Conservation (phyloP, 2,113 vertebrate genomes). For the Oreochromis spilurus region DNA sequence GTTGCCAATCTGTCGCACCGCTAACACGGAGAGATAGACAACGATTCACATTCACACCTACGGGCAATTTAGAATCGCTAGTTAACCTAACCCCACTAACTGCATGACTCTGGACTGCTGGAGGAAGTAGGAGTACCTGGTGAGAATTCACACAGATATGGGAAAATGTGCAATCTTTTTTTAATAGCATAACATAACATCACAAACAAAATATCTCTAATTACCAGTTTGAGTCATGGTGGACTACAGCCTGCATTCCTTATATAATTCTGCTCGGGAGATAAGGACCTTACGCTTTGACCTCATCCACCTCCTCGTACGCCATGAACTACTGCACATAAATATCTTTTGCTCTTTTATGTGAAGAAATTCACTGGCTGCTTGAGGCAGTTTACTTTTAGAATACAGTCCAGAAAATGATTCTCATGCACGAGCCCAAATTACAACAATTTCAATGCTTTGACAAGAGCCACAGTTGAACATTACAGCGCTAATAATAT, state of each 20-base stretch:
- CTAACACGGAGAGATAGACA: neutral
- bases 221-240: conserved; percentile 37
- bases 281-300: conserved; percentile 26
- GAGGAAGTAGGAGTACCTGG: neutral
- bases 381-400: conserved; percentile 35
- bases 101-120: neutral
- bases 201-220: conserved; percentile 33
- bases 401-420: neutral
- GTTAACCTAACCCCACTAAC: neutral
- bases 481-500: neutral
- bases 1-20: neutral
- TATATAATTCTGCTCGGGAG: conserved; percentile 46
- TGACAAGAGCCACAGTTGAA: neutral
- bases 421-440: neutral
- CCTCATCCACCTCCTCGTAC: conserved; percentile 45
- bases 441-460: neutral
- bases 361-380: conserved; percentile 7
- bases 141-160: neutral
- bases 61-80: neutral
- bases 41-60: neutral
- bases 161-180: neutral
- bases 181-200: neutral
- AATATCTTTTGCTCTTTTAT: conserved; percentile 39
- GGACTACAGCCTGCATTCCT: conserved; percentile 18
- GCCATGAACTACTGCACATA: conserved; percentile 12